Evolutionary conservation across 2,113 vertebrate genomes (phyloP).

Genomic region (Chroicocephalus ridibundus): DNA sequence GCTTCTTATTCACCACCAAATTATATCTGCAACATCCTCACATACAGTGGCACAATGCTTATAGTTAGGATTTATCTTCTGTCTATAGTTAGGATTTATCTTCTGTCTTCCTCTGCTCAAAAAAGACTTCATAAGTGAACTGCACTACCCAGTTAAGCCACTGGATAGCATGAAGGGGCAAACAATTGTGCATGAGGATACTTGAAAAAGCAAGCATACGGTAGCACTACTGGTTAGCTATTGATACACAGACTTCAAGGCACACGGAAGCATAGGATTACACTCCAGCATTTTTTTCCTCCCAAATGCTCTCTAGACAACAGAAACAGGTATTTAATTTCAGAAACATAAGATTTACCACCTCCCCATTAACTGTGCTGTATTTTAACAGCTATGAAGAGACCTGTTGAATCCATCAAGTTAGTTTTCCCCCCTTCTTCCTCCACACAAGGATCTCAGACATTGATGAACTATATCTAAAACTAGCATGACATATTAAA

Average conservation of each 20-base stretch:
- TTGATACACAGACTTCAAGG: not conserved
- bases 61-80: not conserved
- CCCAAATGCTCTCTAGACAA: not conserved
- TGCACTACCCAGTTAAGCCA: constrained; percentile 12
- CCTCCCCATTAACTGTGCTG: not conserved
- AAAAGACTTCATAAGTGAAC: not conserved
- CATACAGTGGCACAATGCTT: not conserved
- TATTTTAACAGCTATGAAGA: not conserved
- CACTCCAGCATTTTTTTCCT: not conserved
- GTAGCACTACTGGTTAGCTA: not conserved
- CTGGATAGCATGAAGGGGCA: constrained; percentile 35
- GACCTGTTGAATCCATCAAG: not conserved
- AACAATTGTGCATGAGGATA: not conserved
- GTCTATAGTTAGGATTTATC: not conserved
- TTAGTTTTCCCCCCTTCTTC: not conserved
- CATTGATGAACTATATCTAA: not conserved
- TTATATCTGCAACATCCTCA: not conserved
- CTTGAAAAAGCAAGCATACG: not conserved
- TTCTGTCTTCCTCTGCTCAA: not conserved
- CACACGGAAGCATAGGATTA: not conserved
- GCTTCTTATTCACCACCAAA: not conserved
- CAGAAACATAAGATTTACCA: not conserved
- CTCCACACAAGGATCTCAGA: not conserved
- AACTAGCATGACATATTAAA: not conserved
- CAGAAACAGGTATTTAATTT: not conserved